Evolutionary conservation across 2,888 invertebrate species (phyloP), one percentile per base, ranked within the genome.

Genomic region (Drosophila atripex): DNA sequence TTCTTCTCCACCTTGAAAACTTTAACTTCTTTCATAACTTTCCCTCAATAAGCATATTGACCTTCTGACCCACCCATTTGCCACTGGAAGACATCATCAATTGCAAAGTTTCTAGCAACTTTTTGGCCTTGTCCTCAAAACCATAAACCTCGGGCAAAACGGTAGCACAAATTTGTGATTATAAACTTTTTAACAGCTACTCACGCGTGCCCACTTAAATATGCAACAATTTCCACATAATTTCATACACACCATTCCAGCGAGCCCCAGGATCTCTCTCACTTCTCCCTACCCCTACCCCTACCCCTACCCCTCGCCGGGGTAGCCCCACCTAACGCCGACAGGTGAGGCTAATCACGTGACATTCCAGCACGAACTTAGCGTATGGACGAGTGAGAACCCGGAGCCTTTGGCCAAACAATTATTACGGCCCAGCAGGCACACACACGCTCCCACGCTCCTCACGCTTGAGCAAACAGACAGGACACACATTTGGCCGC

Each of bases 161-260:
- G 47, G 41, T 59, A 43, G 32, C 49, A 59, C 60, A 69, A 61
- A 50, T 25, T 54, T 71, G 59, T 49, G 71, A 69, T 53, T 71
- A 64, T 49, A 55, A 73, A 71, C 59, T 75, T 77, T 82, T 75
- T 56, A 80, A 71, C 69, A 71, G 73, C 65, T 63, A 70, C 73
- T 76, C 70, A 84, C 78, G 86, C 78, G 76, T 77, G 78, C 73
- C 76, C 80, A 72, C 84, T 86, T 82, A 86, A 80, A 84, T 82
- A 82, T 82, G 84, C 86, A 86, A 86, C 86, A 86, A 83, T 84
- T 86, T 83, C 78, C 86, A 86, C 80, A 86, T 86, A 77, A 86
- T 83, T 86, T 80, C 78, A 69, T 72, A 53, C 30, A 70, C 75
- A 60, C 51, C 32, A 5, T 6, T 1, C 16, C n/a, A 7, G 14